These are phyloP conservation scores for Triplophysa bombifrons DNA, from an alignment of 2,797 vertebrate genomes.

Conservation along the genomic window DNA sequence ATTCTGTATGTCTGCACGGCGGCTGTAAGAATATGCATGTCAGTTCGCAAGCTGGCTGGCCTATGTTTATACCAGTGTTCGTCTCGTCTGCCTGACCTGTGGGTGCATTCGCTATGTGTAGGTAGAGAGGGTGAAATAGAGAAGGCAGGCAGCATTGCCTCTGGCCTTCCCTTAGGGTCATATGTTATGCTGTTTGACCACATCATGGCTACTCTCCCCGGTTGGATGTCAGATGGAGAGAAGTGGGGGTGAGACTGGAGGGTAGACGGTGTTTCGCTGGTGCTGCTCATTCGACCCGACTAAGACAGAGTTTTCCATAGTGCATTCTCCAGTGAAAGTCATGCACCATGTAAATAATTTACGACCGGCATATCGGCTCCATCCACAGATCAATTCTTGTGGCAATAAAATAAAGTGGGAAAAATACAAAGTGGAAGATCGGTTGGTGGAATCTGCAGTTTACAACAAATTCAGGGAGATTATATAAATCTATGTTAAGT, in stretches of 20 bases:
- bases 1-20: neutral
- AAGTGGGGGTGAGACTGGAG: slow-evolving; percentile 29
- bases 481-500: neutral
- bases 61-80: slow-evolving; percentile 28
- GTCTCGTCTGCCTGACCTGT: slow-evolving; percentile 32
- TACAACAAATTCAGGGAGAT: neutral
- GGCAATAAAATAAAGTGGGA: slow-evolving; percentile 50
- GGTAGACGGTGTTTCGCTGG: slow-evolving; percentile 30
- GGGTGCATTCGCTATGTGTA: slow-evolving; percentile 22
- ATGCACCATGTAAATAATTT: slow-evolving; percentile 58
- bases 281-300: slow-evolving; percentile 37
- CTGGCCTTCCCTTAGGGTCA: slow-evolving; percentile 63
- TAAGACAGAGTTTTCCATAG: slow-evolving; percentile 49
- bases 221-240: slow-evolving; percentile 51
- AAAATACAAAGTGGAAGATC: slow-evolving; percentile 34
- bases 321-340: slow-evolving; percentile 51
- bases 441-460: slow-evolving; percentile 1
- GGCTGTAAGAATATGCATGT: slow-evolving; percentile 32
- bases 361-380: slow-evolving; percentile 50
- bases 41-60: slow-evolving; percentile 8
- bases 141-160: slow-evolving; percentile 53
- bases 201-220: slow-evolving; percentile 60
- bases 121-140: slow-evolving; percentile 43
- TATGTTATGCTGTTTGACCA: slow-evolving; percentile 68
- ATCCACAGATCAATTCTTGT: slow-evolving; percentile 57